Evolutionary conservation across 2,888 invertebrate genomes (phyloP).

Genomic region (Neuroscelio doddi): DNA sequence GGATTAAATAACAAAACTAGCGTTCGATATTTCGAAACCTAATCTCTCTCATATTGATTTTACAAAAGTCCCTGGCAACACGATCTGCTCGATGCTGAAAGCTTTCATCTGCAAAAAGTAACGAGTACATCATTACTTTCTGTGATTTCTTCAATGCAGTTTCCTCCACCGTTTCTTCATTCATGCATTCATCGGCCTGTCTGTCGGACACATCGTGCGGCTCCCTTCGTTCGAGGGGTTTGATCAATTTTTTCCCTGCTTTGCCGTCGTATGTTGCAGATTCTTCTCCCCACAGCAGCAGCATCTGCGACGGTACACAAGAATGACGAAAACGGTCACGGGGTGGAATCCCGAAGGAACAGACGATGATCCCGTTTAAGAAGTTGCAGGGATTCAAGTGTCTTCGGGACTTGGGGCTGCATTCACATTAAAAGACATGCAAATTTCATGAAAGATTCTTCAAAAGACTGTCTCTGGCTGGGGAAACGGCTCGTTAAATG

Average conservation of each 20-base stretch:
- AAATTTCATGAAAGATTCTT: conserved; percentile 35
- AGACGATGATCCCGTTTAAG: conserved; percentile 69
- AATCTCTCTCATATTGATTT: too few species aligned
- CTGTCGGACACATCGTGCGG: conserved; percentile 17
- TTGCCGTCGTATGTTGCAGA: conserved; percentile 44
- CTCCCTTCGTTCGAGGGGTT: conserved; percentile 50
- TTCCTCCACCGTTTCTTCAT: conserved; percentile 26
- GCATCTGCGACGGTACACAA: conserved; percentile 53
- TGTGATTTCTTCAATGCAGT: background rate
- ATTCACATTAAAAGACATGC: conserved; percentile 34
- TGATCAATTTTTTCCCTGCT: conserved; percentile 52
- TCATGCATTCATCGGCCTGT: conserved; percentile 20
- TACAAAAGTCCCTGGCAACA: too few species aligned
- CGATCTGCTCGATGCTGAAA: too few species aligned
- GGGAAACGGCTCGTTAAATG: too few species aligned
- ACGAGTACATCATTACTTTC: too few species aligned
- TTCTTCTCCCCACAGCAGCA: conserved; percentile 46
- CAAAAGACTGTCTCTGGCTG: too few species aligned
- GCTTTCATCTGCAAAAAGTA: too few species aligned
- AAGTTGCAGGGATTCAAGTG: conserved; percentile 55
- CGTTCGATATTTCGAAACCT: too few species aligned
- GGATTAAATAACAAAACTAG: too few species aligned
- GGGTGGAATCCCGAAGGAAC: conserved; percentile 63
- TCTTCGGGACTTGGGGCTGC: conserved; percentile 29
- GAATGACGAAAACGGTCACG: conserved; percentile 45